These are phyloP conservation scores for Caranx melampygus DNA, from an alignment of 2,113 vertebrate genomes.

Conservation along the genomic window DNA sequence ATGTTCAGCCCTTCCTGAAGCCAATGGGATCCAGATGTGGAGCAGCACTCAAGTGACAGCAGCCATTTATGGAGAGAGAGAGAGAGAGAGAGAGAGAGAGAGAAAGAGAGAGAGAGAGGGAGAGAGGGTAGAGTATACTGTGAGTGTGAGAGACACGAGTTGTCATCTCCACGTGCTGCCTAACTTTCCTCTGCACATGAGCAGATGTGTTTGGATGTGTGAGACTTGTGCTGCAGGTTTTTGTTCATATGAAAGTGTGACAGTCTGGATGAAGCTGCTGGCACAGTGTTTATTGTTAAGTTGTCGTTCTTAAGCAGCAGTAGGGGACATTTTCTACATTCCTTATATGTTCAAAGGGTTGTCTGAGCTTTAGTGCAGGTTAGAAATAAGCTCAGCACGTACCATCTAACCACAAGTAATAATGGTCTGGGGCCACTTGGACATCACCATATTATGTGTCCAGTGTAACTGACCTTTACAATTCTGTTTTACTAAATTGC, in stretches of 20 bases:
- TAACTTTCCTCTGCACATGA: conserved; percentile 17
- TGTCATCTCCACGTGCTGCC: conserved; percentile 18
- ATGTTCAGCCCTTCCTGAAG: conserved; percentile 67
- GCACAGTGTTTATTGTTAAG: background rate
- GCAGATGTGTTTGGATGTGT: conserved; percentile 23
- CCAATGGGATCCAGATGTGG: conserved; percentile 79
- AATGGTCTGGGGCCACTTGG: too few species aligned
- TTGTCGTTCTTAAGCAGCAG: background rate
- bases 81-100: conserved; percentile 11
- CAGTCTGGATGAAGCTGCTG: background rate
- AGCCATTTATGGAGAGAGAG: conserved; percentile 59
- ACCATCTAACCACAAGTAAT: background rate
- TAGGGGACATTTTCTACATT: conserved; percentile 12
- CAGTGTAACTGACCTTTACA: too few species aligned
- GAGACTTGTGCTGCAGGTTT: background rate
- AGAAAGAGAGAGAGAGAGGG: background rate
- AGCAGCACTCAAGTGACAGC: conserved; percentile 53
- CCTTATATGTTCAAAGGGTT: conserved; percentile 33
- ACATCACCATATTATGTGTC: too few species aligned
- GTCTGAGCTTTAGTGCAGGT: conserved; percentile 16
- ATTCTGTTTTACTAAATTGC: too few species aligned
- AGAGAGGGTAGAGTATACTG: background rate
- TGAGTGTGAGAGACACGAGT: conserved; percentile 14
- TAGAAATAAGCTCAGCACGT: background rate
- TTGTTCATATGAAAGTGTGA: background rate